A percentile compares a stretch with the other conserved stretches of the same genome.
Evolutionary conservation across 2,888 invertebrate genomes (phyloP).

Genomic region (Coelinius sp.): DNA sequence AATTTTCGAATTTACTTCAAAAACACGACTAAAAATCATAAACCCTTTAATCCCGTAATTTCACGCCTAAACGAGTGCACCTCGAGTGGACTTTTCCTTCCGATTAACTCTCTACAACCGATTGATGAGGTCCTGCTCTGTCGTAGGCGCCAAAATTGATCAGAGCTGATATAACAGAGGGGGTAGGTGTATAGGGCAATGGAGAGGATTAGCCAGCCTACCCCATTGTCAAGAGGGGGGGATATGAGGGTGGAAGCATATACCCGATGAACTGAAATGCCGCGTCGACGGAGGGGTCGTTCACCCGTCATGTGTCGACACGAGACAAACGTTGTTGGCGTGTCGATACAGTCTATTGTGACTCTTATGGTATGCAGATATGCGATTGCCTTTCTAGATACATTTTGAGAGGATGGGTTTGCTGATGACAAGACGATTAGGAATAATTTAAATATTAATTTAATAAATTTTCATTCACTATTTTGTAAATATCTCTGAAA

Average conservation of each 20-base stretch:
- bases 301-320: slow-evolving; percentile 46
- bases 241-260: slow-evolving; percentile 16
- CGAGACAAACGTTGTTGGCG: slow-evolving; percentile 36
- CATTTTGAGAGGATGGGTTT: slow-evolving; percentile 14
- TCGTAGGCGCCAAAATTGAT: slow-evolving; percentile 5
- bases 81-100: slow-evolving; percentile 13
- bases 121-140: slow-evolving; percentile 9
- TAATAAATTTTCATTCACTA: no score
- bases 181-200: neutral
- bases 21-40: neutral
- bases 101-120: slow-evolving; percentile 17
- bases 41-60: neutral
- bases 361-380: neutral
- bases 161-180: neutral
- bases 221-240: neutral
- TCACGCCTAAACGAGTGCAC: neutral
- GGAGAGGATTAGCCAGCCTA: slow-evolving; percentile 22
- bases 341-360: slow-evolving; percentile 9
- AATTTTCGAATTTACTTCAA: neutral
- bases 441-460: no score
- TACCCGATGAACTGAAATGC: slow-evolving; percentile 27
- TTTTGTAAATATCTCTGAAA: no score
- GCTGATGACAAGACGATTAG: no score
- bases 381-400: slow-evolving; percentile 20
- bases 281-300: slow-evolving; percentile 41